Evolutionary conservation across 2,888 invertebrate species (phyloP), one percentile per base, ranked within the genome.

Genomic region (Amphimallon solstitiale): DNA sequence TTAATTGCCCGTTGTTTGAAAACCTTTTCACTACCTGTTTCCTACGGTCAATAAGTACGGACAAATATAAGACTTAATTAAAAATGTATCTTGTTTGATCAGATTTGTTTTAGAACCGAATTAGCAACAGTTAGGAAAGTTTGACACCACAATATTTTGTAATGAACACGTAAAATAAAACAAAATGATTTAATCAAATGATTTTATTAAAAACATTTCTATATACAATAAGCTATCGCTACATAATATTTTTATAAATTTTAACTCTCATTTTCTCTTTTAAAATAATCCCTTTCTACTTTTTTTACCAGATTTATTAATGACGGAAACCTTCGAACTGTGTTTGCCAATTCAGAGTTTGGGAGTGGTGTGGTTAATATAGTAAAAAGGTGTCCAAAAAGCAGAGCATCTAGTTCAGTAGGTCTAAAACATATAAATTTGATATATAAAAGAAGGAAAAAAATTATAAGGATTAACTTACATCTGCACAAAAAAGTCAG

Each of bases 321-420:
- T 70, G 89, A 88, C 0, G 89, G 87, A 81, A 92, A 92, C 62
- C 88, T 87, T 68, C 92, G 86, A 2, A 98, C 90, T 4, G 91
- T 91, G 65, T 92, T 89, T 0, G 94, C 94, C 56, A 98, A 85
- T 69, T 88, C 87, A 71, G 91, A 90, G 77, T 92, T 92, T 0
- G 96, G 95, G 40, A 98, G 84, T 1, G 92, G 89, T 3, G 95
- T 97, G 5, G 97, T 97, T 66, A 98, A 85, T 72, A 98, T 91
- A 0, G 95, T 93, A 84, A 93, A 98, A n/a, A 98, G 87, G 83
- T 98, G 98, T 0, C 98, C 98, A 85, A 97, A 99, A 0, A 96
- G 94, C 35, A 98, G 84, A 1, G 98, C 98, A 83, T 99, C 98
- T 69, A 98, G 84, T 83, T 98, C 98, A 29, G 96, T 96, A 0